phyloP scores from a whole-genome alignment of 2,888 invertebrate species.

The Andrena praecox region DNA sequence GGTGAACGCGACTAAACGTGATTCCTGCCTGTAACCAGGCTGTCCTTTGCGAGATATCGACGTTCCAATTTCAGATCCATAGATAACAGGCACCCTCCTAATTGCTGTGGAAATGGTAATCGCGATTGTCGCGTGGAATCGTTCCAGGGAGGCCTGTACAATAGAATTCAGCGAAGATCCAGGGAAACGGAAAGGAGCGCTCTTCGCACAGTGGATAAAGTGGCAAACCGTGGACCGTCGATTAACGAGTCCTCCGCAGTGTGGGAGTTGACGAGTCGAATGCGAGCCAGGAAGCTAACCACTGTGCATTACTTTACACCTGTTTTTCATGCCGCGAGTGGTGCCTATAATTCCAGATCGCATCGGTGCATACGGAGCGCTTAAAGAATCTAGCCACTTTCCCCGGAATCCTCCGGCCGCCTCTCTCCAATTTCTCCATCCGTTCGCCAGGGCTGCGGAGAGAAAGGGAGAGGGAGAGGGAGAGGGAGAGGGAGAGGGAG shows the following conservation, averaged over 20 bases:
- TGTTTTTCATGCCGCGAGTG: too few species aligned
- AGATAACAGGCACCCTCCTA: constrained; percentile 26
- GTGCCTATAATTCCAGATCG: background rate
- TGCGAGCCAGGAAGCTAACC: too few species aligned
- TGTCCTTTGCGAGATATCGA: constrained; percentile 52
- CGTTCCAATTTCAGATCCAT: constrained; percentile 30
- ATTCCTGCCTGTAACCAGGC: constrained; percentile 52
- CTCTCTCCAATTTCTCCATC: background rate
- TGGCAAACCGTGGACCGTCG: too few species aligned
- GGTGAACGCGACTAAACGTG: constrained; percentile 45
- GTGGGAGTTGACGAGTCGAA: too few species aligned
- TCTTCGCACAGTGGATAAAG: background rate
- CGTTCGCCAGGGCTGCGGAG: background rate
- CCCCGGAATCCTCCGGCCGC: background rate
- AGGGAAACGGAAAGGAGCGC: constrained; percentile 12
- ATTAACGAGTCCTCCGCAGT: too few species aligned
- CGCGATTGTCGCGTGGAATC: constrained; percentile 27
- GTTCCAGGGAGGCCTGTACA: background rate
- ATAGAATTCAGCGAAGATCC: background rate
- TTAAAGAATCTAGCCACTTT: background rate
- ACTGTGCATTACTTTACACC: too few species aligned
- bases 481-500: too few species aligned
- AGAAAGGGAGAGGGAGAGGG: too few species aligned
- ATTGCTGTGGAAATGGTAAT: constrained; percentile 36
- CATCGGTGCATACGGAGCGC: background rate